These are phyloP conservation scores for Metopia argyrocephala DNA, from an alignment of 2,888 invertebrate species.

Conservation along the genomic window DNA sequence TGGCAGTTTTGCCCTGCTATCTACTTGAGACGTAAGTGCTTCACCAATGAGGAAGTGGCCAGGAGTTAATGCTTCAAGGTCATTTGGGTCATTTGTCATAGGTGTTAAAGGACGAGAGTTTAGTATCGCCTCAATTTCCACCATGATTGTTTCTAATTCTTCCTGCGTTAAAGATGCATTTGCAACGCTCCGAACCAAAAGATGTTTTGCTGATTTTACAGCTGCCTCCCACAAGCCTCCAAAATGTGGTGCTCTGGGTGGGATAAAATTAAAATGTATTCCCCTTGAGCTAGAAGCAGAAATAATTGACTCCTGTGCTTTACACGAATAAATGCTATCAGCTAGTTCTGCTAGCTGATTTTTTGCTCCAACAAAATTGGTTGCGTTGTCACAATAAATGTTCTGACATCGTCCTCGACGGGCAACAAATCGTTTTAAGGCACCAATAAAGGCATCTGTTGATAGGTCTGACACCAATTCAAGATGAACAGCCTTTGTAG, in stretches of 20 bases:
- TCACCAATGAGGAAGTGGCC: no score
- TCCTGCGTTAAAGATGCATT: no score
- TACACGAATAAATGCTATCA: neutral
- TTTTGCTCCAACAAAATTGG: slow-evolving; percentile 12
- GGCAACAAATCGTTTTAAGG: slow-evolving; percentile 7
- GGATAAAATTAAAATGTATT: neutral
- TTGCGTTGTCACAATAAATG: slow-evolving; percentile 7
- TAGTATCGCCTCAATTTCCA: no score
- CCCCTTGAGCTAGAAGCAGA: neutral
- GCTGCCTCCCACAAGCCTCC: no score
- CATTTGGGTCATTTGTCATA: no score
- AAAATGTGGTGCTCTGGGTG: no score
- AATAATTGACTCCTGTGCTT: neutral
- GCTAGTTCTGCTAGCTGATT: neutral
- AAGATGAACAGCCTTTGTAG: neutral
- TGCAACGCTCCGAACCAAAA: neutral
- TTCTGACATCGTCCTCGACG: neutral
- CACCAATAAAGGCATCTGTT: neutral
- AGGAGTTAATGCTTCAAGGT: no score
- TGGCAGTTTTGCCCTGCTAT: no score
- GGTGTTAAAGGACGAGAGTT: no score
- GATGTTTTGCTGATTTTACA: no score
- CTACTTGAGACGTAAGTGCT: no score
- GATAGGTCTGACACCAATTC: slow-evolving; percentile 3
- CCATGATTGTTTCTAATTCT: no score